These are phyloP conservation scores for Pterobdella sp. DNA, from an alignment of 2,888 invertebrate species.

Conservation along the genomic window DNA sequence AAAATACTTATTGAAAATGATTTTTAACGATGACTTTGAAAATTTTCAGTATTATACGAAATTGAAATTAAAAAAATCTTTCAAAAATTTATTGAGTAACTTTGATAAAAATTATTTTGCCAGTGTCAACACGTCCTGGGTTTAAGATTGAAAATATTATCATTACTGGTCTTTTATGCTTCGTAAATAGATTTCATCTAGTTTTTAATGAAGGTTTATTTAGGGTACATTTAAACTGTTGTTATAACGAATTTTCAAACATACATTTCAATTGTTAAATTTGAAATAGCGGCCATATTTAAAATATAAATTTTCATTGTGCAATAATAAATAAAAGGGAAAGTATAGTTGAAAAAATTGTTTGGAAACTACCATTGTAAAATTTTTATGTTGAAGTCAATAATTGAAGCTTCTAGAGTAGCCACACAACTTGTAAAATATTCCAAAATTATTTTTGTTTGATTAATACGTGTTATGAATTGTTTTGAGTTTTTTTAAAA, in stretches of 20 bases:
- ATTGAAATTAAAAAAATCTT: too few species aligned
- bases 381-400: background rate
- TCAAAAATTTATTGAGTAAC: too few species aligned
- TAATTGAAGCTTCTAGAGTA: background rate
- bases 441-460: background rate
- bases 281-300: conserved; percentile 10
- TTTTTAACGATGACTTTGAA: background rate
- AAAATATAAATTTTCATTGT: conserved; percentile 7
- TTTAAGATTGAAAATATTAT: background rate
- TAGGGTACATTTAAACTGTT: background rate
- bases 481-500: background rate
- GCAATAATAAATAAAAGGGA: conserved; percentile 8
- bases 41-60: background rate
- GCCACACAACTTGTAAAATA: background rate
- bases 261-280: background rate
- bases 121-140: conserved; percentile 1
- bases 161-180: conserved; percentile 12
- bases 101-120: background rate
- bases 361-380: background rate
- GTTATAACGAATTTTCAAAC: background rate
- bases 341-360: too few species aligned
- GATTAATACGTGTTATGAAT: background rate
- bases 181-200: too few species aligned
- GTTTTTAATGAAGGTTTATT: too few species aligned
- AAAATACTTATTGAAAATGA: conserved; percentile 1